Evolutionary conservation across 2,797 vertebrate species (phyloP).

Genomic region (Hemitrygon akajei): DNA sequence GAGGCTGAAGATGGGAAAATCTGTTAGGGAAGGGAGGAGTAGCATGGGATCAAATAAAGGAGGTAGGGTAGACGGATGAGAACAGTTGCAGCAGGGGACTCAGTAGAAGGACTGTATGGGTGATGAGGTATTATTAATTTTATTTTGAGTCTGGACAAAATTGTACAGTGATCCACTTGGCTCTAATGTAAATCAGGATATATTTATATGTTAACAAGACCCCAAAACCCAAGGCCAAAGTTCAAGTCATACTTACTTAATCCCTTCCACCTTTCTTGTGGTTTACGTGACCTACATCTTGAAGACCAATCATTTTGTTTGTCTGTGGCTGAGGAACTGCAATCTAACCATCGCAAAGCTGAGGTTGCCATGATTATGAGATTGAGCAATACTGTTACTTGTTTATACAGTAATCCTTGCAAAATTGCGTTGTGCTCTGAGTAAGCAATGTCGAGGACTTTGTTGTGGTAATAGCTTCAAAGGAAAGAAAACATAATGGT

Average conservation of each 20-base stretch:
- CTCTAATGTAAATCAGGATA: too few relatives aligned
- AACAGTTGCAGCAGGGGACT: too few relatives aligned
- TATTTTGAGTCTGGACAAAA: background rate
- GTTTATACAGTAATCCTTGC: background rate
- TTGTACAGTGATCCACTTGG: background rate
- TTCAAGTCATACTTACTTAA: background rate
- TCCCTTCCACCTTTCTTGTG: background rate
- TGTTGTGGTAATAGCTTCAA: background rate
- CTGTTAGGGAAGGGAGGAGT: too few relatives aligned
- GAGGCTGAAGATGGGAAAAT: too few relatives aligned
- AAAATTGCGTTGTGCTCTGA: background rate
- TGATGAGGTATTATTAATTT: background rate
- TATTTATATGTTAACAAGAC: background rate
- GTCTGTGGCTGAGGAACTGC: background rate
- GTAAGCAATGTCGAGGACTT: background rate
- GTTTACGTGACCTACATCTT: background rate
- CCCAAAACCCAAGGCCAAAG: background rate
- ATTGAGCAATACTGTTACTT: background rate
- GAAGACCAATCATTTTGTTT: background rate
- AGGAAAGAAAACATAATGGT: background rate
- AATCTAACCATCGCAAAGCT: background rate
- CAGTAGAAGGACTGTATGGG: too few relatives aligned
- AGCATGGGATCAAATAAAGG: too few relatives aligned
- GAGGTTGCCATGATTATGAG: constrained; percentile 17
- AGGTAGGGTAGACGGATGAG: too few relatives aligned